A percentile compares a stretch with the other conserved stretches of the same genome.
Conservation (phyloP, 2,797 vertebrate species). For the Brachyalestes nurse region DNA sequence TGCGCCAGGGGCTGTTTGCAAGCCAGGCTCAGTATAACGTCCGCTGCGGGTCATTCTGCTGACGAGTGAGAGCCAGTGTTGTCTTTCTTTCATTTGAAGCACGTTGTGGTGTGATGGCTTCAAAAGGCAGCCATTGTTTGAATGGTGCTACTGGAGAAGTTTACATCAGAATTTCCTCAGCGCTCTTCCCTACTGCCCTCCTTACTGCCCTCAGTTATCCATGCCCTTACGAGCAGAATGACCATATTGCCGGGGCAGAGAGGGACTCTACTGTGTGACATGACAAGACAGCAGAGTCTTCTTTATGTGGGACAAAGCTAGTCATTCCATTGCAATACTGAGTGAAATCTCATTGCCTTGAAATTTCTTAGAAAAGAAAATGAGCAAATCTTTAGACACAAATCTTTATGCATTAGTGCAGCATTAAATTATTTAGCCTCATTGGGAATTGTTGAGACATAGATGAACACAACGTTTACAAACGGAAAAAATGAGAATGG, state of each 20-base stretch:
- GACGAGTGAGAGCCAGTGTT: constrained; percentile 48
- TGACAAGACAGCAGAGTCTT: background rate
- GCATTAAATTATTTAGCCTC: too few relatives aligned
- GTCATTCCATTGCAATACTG: background rate
- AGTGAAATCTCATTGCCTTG: too few relatives aligned
- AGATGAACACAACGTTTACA: too few relatives aligned
- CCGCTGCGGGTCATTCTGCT: constrained; percentile 35
- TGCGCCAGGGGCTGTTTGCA: constrained; percentile 12
- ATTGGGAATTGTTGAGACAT: too few relatives aligned
- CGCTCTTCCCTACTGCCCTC: constrained; percentile 6
- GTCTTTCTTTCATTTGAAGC: constrained; percentile 54
- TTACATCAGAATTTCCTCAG: constrained; percentile 51
- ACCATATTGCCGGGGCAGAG: background rate
- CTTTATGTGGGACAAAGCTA: background rate
- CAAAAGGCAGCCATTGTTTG: constrained; percentile 74
- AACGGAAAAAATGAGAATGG: too few relatives aligned
- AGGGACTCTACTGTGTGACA: background rate
- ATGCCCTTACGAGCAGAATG: constrained; percentile 21
- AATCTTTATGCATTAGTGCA: too few relatives aligned
- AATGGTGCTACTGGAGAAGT: constrained; percentile 59
- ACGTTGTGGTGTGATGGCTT: constrained; percentile 53
- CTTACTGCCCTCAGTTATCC: constrained; percentile 4
- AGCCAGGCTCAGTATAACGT: constrained; percentile 9
- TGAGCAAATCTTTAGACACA: too few relatives aligned
- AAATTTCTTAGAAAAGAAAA: too few relatives aligned